Evolutionary conservation across 2,888 invertebrate genomes (phyloP).

Genomic region (Sympetrum striolatum): DNA sequence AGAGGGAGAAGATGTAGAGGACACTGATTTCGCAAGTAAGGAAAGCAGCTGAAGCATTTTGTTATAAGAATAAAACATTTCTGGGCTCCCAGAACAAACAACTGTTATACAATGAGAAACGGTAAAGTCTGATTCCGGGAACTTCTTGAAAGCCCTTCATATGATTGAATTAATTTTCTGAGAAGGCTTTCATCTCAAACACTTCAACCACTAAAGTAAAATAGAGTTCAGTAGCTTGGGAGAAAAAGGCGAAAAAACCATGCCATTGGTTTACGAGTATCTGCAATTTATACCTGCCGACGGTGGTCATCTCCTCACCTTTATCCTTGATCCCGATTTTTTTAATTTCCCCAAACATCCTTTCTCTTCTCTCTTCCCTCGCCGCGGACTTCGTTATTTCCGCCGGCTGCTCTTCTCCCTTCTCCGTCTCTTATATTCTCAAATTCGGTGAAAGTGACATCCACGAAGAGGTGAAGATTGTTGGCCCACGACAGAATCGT

Average conservation of each 20-base stretch:
- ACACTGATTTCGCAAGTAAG: too few species aligned
- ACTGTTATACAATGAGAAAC: too few species aligned
- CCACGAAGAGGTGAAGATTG: background rate
- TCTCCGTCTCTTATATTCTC: background rate
- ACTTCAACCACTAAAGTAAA: too few species aligned
- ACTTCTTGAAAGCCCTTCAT: too few species aligned
- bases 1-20: too few species aligned
- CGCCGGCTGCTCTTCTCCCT: background rate
- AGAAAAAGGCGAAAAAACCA: background rate
- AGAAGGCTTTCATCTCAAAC: too few species aligned
- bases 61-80: too few species aligned
- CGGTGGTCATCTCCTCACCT: background rate
- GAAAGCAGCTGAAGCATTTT: too few species aligned
- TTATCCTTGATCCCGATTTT: background rate
- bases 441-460: background rate
- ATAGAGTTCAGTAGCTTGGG: too few species aligned
- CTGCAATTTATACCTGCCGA: background rate
- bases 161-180: too few species aligned
- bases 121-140: too few species aligned
- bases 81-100: too few species aligned
- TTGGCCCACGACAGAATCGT: background rate
- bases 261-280: background rate
- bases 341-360: background rate
- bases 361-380: background rate
- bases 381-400: background rate